Base-by-base conservation (phyloP, 2,888 invertebrate genomes). In the Stenoptilia bipunctidactyla region DNA sequence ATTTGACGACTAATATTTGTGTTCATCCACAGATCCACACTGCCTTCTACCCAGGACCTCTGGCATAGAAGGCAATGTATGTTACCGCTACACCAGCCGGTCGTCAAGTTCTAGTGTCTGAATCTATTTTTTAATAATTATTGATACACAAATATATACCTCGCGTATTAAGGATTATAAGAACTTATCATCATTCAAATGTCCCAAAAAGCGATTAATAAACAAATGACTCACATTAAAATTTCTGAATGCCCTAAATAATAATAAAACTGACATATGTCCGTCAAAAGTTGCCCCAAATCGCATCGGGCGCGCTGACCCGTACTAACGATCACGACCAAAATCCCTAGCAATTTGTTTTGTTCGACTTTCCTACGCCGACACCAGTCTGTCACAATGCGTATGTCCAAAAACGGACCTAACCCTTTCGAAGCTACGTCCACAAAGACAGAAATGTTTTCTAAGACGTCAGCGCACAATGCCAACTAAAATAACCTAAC, bases 241-340 rank as follows among this genome's bases (percentile, higher is more conserved):
- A n/a, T n/a, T n/a, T n/a, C n/a, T n/a, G n/a, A n/a, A n/a, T 8
- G 20, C 20, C 20, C 20, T 20, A 5, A 60, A 55, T 61, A 70
- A 71, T 71, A 79, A 77, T 70, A 72, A 67, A 66, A 49, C 54
- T 69, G 79, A 75, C 79, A 62, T 64, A 57, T 58, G 59, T 60
- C 71, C 72, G 79, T 79, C 82, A 83, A 69, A 74, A 76, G 76
- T 69, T 75, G 74, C 68, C 73, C 75, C 63, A 80, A 82, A 83
- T 83, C 83, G 76, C 75, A 80, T 83, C 80, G 74, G 66, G 49
- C 62, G 66, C 71, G 72, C 59, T 80, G 83, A 83, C 83, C 82
- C 82, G 66, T 38, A 71, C 79, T 83, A 82, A 83, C 80, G 69
- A 82, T 65, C 55, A 58, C 55, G 63, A 82, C 80, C 83, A 73